Evolutionary conservation across 1,140 invertebrate genomes (phyloP).

Genomic region (Lucilia sericata): DNA sequence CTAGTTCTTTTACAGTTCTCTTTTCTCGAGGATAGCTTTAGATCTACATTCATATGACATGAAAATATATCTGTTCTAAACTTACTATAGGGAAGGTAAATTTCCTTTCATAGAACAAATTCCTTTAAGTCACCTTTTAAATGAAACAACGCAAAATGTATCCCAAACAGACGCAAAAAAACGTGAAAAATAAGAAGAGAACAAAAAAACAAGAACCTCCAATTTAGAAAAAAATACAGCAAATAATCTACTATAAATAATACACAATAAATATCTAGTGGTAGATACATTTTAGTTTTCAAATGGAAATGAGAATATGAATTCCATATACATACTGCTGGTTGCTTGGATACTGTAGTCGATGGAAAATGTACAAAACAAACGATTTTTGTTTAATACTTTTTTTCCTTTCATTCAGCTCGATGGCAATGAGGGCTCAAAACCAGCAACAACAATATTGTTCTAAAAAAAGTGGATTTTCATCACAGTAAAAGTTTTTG

Average conservation of each 20-base stretch:
- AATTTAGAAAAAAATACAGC: conserved; percentile 14
- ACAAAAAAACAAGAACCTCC: conserved; percentile 20
- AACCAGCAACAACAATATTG: not conserved
- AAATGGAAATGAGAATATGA: not conserved
- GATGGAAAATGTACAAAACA: conserved; percentile 11
- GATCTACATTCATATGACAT: no score
- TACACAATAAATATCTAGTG: not conserved
- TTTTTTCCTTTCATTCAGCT: not conserved
- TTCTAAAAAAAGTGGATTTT: not conserved
- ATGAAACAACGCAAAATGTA: not conserved
- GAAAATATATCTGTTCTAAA: not conserved
- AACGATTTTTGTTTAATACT: conserved; percentile 10
- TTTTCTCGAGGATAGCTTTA: no score
- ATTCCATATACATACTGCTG: not conserved
- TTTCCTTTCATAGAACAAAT: not conserved
- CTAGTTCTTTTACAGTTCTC: no score
- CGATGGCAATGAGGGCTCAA: conserved; percentile 15
- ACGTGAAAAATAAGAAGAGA: not conserved
- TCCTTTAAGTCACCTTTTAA: not conserved
- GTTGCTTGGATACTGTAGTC: conserved; percentile 14
- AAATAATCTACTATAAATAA: not conserved
- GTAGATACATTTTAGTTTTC: not conserved
- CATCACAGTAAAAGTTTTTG: not conserved
- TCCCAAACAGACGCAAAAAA: conserved; percentile 1
- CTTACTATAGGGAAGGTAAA: not conserved